Evolutionary conservation across 2,113 vertebrate species (phyloP).

Genomic region (Balaenoptera acutorostrata): DNA sequence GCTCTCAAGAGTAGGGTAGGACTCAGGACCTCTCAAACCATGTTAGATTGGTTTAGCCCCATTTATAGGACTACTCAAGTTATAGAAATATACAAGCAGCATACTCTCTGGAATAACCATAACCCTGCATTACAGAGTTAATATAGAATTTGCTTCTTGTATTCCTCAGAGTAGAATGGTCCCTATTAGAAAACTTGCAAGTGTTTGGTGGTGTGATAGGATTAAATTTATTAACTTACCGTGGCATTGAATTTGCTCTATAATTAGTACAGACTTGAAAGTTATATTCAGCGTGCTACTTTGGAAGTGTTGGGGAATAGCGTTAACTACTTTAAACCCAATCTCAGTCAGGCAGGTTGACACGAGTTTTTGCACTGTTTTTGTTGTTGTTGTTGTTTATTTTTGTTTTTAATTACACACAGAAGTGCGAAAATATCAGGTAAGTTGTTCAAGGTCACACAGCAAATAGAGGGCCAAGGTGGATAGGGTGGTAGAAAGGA

Average conservation of each 20-base stretch:
- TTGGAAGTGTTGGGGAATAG: background rate
- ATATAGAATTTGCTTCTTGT: background rate
- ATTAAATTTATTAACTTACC: constrained; percentile 36
- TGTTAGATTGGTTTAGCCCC: background rate
- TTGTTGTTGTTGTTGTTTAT: background rate
- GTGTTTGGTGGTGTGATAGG: background rate
- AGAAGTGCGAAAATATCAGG: background rate
- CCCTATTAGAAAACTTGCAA: background rate
- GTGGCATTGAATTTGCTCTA: background rate
- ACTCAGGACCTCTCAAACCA: background rate
- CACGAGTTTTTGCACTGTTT: background rate
- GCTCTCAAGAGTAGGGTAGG: background rate
- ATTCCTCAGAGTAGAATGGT: background rate
- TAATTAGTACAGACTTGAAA: constrained; percentile 9
- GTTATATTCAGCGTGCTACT: background rate
- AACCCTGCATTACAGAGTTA: background rate
- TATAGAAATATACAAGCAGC: background rate
- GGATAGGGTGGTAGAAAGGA: background rate
- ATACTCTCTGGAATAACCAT: background rate
- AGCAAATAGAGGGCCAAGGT: background rate
- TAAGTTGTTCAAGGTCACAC: background rate
- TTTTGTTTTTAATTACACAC: background rate
- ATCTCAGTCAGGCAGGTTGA: background rate
- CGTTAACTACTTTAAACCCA: background rate
- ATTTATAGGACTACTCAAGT: background rate